These are phyloP conservation scores for Oscheius sp. DNA, from an alignment of 2,888 invertebrate species.

Conservation along the genomic window DNA sequence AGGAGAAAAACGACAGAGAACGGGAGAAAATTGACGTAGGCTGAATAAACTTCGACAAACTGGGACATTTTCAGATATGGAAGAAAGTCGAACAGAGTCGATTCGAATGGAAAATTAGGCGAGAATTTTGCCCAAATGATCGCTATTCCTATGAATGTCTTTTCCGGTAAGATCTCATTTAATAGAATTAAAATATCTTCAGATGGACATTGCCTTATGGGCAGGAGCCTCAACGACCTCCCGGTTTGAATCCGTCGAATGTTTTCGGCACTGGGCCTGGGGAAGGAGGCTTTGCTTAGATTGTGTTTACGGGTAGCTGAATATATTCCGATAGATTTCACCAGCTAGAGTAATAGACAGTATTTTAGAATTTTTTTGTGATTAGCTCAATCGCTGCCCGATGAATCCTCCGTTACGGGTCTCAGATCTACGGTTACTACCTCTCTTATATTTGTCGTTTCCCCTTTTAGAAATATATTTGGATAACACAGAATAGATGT, in stretches of 20 bases:
- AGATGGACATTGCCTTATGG: slow-evolving; percentile 39
- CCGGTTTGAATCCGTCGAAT: slow-evolving; percentile 21
- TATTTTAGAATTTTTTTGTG: background rate
- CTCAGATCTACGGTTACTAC: slow-evolving; percentile 28
- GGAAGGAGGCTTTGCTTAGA: slow-evolving; percentile 35
- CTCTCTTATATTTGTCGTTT: slow-evolving; percentile 17
- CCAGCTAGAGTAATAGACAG: background rate
- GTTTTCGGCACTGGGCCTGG: slow-evolving; percentile 29
- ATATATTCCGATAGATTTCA: background rate
- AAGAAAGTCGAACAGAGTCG: background rate
- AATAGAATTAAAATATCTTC: background rate
- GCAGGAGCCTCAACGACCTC: slow-evolving; percentile 18
- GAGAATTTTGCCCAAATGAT: slow-evolving; percentile 18
- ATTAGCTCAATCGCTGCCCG: slow-evolving; percentile 28
- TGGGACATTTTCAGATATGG: too few relatives aligned
- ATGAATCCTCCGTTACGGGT: slow-evolving; percentile 20
- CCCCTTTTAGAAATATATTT: background rate
- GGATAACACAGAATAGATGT: background rate
- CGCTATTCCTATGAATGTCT: slow-evolving; percentile 35
- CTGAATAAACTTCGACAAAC: background rate
- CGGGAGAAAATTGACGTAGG: background rate
- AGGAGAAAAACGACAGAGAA: background rate
- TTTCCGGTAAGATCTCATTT: slow-evolving; percentile 8
- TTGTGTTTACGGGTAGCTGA: background rate
- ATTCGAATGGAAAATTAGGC: slow-evolving; percentile 28